Base-by-base conservation (phyloP, 1,140 invertebrate species). In the Brachionus sp. region DNA sequence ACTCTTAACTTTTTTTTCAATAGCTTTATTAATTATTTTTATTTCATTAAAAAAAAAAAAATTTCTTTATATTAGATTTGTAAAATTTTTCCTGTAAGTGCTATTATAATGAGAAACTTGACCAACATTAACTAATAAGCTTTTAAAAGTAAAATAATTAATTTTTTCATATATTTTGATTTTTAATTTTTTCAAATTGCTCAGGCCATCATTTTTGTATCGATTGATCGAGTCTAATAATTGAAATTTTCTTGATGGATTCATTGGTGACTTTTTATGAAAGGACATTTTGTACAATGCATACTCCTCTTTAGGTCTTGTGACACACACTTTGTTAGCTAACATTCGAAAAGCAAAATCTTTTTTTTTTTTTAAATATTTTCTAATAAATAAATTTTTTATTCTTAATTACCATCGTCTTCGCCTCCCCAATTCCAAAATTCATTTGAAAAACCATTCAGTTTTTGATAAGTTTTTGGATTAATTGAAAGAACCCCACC, bases 401-500 rank as follows among this genome's bases (percentile, higher is more conserved):
- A n/a, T 25, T 23, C n/a, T n/a, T n/a, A n/a, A n/a, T 77, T 62
- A 82, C 57, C 87, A 82, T 88, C 87, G 84, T 88, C 87, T 82
- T 88, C n/a, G n/a, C n/a, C n/a, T n/a, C n/a, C n/a, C n/a, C n/a
- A n/a, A n/a, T n/a, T n/a, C n/a, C n/a, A n/a, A 88, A 93, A 96
- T 42, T 92, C 87, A 90, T 96, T 96, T 9, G 94, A 95, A 91
- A 96, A 97, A 2, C 96, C 95, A 90, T 98, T 97, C 4, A 95
- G 92, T 84, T 89, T 87, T 84, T 92, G 89, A 88, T 93, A 97
- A 84, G 92, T 91, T 5, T 90, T 87, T 7, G 90, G 89, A 39
- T 85, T 88, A 62, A 93, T 89, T 3, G 91, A 90, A 77, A 92
- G 89, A 0, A 91, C 92, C 10, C 92, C 92, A 13, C 92, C 92